Evolutionary conservation across 1,140 invertebrate genomes (phyloP).

Genomic region (Gryllus bimaculatus): DNA sequence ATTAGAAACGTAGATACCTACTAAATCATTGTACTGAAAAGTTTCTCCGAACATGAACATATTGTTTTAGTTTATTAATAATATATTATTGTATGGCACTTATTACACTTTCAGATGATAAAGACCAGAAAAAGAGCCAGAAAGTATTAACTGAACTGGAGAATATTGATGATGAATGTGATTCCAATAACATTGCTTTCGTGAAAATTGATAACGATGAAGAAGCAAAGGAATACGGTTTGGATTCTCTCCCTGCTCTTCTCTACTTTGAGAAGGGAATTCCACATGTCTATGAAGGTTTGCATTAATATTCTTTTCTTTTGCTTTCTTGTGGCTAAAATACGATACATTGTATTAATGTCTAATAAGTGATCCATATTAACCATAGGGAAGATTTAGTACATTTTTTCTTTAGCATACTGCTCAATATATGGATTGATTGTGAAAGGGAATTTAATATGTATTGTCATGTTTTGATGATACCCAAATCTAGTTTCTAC

Average conservation of each 20-base stretch:
- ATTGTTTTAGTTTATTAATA: too few relatives aligned
- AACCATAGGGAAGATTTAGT: too few relatives aligned
- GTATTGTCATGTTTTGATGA: too few relatives aligned
- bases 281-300: constrained; percentile 78
- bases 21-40: too few relatives aligned
- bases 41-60: too few relatives aligned
- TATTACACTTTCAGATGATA: constrained; percentile 62
- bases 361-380: neutral
- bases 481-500: too few relatives aligned
- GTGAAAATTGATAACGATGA: constrained; percentile 85
- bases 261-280: constrained; percentile 83
- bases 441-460: too few relatives aligned
- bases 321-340: neutral
- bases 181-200: constrained; percentile 83
- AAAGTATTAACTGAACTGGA: constrained; percentile 79
- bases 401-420: neutral
- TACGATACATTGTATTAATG: neutral
- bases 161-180: constrained; percentile 90
- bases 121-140: constrained; percentile 82
- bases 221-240: constrained; percentile 83
- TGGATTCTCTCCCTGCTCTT: constrained; percentile 67
- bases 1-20: too few relatives aligned
- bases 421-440: neutral
- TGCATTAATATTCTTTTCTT: neutral
- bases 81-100: constrained; percentile 25